Conservation (phyloP, 2,797 vertebrate genomes). For the Anisognathus igniventris region DNA sequence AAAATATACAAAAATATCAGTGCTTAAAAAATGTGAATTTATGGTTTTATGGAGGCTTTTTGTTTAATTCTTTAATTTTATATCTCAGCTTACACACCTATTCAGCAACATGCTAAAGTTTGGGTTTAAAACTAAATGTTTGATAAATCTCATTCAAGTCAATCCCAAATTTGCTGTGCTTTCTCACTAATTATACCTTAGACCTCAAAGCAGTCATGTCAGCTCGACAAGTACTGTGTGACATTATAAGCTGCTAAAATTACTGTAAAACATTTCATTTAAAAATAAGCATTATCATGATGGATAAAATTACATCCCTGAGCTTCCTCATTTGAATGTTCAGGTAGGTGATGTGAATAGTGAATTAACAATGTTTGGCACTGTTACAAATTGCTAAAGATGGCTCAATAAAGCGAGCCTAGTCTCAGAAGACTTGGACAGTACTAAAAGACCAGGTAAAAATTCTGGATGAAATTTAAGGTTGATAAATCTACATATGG, state of each 20-base stretch:
- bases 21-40: not conserved
- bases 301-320: not conserved
- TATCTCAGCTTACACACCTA: not conserved
- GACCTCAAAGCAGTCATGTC: not conserved
- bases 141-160: not conserved
- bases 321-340: not conserved
- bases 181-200: not conserved
- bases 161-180: not conserved
- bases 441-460: not conserved
- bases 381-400: not conserved
- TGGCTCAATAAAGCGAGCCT: not conserved
- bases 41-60: not conserved
- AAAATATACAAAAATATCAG: not conserved
- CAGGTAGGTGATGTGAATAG: not conserved
- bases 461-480: not conserved
- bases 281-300: not conserved
- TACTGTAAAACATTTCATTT: not conserved
- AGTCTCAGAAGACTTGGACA: not conserved
- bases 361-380: not conserved
- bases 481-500: not conserved
- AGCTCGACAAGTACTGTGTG: not conserved
- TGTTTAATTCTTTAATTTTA: not conserved
- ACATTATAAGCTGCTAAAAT: conserved; percentile 14
- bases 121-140: not conserved
- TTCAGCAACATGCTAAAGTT: not conserved